These are phyloP conservation scores for Brachylomia viminalis DNA, from an alignment of 2,888 invertebrate species.

Conservation along the genomic window DNA sequence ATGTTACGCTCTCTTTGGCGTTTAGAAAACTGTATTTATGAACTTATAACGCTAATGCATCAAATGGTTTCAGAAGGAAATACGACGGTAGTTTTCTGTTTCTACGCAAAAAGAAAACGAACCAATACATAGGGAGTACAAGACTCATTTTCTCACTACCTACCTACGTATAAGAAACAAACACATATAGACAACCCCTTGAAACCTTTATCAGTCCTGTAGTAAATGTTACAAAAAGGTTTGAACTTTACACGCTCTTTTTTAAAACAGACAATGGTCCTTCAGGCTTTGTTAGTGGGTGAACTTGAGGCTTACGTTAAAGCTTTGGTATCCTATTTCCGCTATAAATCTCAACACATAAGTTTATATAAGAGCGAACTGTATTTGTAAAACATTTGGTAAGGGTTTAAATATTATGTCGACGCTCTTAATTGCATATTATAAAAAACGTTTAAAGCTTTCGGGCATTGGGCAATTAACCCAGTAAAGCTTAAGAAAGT, in stretches of 20 bases:
- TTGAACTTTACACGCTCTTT: conserved; percentile 55
- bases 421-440: conserved; percentile 8
- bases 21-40: background rate
- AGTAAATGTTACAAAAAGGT: conserved; percentile 37
- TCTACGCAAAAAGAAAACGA: background rate
- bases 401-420: background rate
- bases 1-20: background rate
- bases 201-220: conserved; percentile 26
- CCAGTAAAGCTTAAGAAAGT: conserved; percentile 38
- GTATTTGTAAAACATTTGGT: background rate
- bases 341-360: background rate
- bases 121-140: background rate
- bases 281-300: conserved; percentile 47
- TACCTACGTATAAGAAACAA: background rate
- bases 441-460: conserved; percentile 21
- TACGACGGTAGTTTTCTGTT: background rate
- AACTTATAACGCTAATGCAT: background rate
- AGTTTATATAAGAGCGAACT: background rate
- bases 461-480: conserved; percentile 39
- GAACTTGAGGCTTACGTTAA: conserved; percentile 43
- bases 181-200: conserved; percentile 9
- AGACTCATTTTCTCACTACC: background rate
- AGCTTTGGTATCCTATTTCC: conserved; percentile 36
- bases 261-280: conserved; percentile 56
- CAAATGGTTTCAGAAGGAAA: background rate